These are phyloP conservation scores for Amiota minor DNA, from an alignment of 2,888 invertebrate species.

Conservation along the genomic window DNA sequence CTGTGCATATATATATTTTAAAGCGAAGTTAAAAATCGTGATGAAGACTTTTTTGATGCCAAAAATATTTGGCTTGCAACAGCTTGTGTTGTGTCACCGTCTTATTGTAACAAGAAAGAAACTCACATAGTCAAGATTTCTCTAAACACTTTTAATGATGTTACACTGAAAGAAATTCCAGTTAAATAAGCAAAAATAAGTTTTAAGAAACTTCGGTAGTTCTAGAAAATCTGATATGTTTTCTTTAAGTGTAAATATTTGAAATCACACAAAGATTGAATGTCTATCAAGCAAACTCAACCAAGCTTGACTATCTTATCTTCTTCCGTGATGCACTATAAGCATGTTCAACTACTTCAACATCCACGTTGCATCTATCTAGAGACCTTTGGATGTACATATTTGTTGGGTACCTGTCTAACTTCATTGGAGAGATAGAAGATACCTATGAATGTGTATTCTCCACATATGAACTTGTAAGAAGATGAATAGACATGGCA, in stretches of 20 bases:
- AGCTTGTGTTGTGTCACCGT: too few relatives aligned
- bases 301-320: background rate
- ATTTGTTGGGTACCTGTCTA: background rate
- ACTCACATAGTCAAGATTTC: constrained; percentile 31
- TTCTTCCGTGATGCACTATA: background rate
- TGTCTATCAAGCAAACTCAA: constrained; percentile 54
- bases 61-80: constrained; percentile 52
- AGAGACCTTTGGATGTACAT: background rate
- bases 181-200: too few relatives aligned
- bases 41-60: constrained; percentile 58
- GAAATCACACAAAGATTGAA: constrained; percentile 55
- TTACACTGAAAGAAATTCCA: too few relatives aligned
- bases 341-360: constrained; percentile 25
- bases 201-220: too few relatives aligned
- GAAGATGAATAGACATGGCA: constrained; percentile 60
- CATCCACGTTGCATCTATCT: constrained; percentile 56
- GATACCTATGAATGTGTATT: background rate
- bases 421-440: background rate
- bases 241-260: background rate
- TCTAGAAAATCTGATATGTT: too few relatives aligned
- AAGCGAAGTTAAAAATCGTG: constrained; percentile 43
- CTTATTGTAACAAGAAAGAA: too few relatives aligned
- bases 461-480: background rate
- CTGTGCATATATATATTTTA: constrained; percentile 65
- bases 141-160: constrained; percentile 66